Base-by-base conservation (phyloP, 2,113 vertebrate species). In the Lamprotornis superbus region DNA sequence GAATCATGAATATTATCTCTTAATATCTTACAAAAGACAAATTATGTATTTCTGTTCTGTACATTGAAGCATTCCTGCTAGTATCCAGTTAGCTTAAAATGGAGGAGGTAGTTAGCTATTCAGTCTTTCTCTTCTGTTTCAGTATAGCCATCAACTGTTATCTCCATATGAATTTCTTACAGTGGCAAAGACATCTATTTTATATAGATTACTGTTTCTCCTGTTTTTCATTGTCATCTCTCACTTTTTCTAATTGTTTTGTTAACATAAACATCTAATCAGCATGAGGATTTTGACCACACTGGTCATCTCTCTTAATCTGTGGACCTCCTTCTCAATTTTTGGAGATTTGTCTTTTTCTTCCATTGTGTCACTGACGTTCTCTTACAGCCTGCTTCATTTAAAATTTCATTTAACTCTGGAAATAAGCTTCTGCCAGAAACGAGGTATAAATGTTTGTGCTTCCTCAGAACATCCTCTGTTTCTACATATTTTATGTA, bases 401-500 rank as follows among this genome's bases (percentile, higher is more conserved):
- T 84, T 52, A 49, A 8, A 25, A 10, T 80, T 88, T 92, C 18
- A 47, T 91, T 78, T 89, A 83, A 61, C 22, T 79, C 40, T 93
- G 65, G 23, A 88, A 85, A 57, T 57, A 83, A 82, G 9, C 17
- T 35, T 83, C 20, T 85, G 21, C 81, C 31, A 91, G 78, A 76
- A 84, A 91, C 3, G 18, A 76, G 55, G 14, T 52, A 47, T 55
- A 89, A 83, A 52, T 56, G 11, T 47, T 60, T 87, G 19, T 40
- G 11, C 57, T 90, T 82, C 28, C 78, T 84, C n/a, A 33, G 44
- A 75, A 71, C 84, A 84, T 42, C 42, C 30, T 93, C 73, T 50
- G 9, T 87, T 89, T 87, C 85, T 74, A 63, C 16, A 23, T 79
- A 67, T 75, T 95, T 91, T 64, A 79, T 70, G 39, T 70, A 94